These are phyloP conservation scores for Alexandromys oeconomus DNA, from an alignment of 2,797 vertebrate genomes.

Conservation along the genomic window DNA sequence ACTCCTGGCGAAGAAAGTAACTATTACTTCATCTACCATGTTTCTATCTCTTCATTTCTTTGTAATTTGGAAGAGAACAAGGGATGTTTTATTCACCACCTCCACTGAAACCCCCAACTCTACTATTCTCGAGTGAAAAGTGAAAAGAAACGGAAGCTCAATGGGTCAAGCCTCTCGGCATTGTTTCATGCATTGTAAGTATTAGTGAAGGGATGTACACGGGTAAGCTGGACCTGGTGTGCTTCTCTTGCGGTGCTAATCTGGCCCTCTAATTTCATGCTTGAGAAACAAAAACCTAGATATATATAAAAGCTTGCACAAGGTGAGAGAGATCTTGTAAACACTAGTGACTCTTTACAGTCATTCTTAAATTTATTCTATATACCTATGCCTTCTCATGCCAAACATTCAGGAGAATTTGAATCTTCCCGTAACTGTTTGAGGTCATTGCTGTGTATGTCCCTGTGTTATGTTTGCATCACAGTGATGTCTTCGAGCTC, in stretches of 20 bases:
- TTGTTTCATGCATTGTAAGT: not conserved
- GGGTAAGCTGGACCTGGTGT: not conserved
- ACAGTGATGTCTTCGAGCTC: not conserved
- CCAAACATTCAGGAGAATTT: not conserved
- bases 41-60: constrained; percentile 43
- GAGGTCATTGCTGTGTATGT: not conserved
- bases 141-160: not conserved
- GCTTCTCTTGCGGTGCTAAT: not conserved
- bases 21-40: not conserved
- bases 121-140: not conserved
- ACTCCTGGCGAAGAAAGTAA: not conserved
- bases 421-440: not conserved
- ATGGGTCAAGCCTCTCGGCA: not conserved
- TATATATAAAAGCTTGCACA: not conserved
- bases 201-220: not conserved
- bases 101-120: not conserved
- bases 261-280: not conserved
- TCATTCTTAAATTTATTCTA: not conserved
- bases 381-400: not conserved
- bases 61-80: not conserved
- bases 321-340: not conserved
- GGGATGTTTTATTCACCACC: not conserved
- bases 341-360: not conserved
- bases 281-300: constrained; percentile 11
- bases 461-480: not conserved